Percentiles rank a stretch among this genome's conserved stretches.
Evolutionary conservation across 1,140 invertebrate genomes (phyloP).

Genomic region (Hylyphantes graminicola): DNA sequence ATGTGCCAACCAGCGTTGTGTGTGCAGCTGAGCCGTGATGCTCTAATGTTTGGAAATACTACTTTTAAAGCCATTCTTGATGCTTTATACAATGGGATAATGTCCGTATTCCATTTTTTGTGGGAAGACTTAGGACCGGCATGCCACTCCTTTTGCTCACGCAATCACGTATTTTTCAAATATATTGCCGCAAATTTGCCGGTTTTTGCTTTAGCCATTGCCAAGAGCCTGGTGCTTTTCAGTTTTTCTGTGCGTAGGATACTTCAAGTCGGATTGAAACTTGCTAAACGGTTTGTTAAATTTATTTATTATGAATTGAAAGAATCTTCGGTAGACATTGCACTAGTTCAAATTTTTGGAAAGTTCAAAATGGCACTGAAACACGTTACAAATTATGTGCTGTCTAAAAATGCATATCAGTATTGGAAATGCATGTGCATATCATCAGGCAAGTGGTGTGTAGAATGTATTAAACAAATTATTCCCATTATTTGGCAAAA

Average conservation of each 20-base stretch:
- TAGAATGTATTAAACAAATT: background rate
- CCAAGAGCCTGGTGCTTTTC: conserved; percentile 10
- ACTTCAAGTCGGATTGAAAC: background rate
- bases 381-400: background rate
- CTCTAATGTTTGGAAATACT: background rate
- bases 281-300: conserved; percentile 2
- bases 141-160: background rate
- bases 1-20: conserved; percentile 27
- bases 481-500: background rate
- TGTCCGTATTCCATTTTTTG: conserved; percentile 9
- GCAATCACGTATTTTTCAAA: background rate
- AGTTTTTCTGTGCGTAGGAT: background rate
- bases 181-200: conserved; percentile 20
- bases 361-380: background rate
- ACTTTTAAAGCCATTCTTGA: background rate
- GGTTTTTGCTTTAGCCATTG: conserved; percentile 9
- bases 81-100: background rate
- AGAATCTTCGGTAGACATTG: background rate
- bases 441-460: background rate
- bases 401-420: background rate
- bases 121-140: conserved; percentile 19
- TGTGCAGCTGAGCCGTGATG: background rate
- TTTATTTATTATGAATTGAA: background rate
- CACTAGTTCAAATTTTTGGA: background rate
- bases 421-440: background rate